Base-by-base conservation (phyloP, 2,888 invertebrate species). In the Nomada ruficornis region DNA sequence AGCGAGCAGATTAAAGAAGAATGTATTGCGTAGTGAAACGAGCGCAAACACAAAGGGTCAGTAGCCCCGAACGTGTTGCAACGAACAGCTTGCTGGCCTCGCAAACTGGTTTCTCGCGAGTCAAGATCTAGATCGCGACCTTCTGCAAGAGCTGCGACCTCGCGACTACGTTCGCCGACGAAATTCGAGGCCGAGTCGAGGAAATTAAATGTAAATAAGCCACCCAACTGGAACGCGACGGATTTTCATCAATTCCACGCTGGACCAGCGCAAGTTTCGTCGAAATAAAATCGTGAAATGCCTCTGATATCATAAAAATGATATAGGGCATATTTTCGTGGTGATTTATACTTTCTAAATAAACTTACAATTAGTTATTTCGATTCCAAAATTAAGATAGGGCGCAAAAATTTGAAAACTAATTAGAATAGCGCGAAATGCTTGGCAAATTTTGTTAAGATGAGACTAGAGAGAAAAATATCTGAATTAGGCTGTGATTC, bases 81-180 rank as follows among this genome's bases (percentile, higher is more conserved):
- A 72, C 64, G 74, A 83, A 77, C 72, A 65, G 65, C 84, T 88
- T 71, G 79, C 42, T 83, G 85, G 86, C 87, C 89, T 89, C 83
- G 85, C 86, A 86, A 89, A 90, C 91, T 90, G 90, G 90, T 91
- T 91, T 88, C 85, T 82, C 84, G 89, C 87, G 89, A 90, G 90
- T 90, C 91, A 91, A 90, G 91, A 91, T 91, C 91, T 90, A 88
- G 91, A 91, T 91, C 90, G 90, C 86, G 90, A 89, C 91, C 91
- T 91, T 91, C 89, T 83, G 67, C 73, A 42, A 76, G 77, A 80
- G 63, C 59, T 54, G 57, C 69, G 83, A 75, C 77, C 82, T 83
- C 82, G 71, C 65, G 15, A 44, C 69, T 50, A 63, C 26, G 55
- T 47, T 68, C 29, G 23, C 13, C 59, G 54, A 47, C 15, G 60